Base-by-base conservation (phyloP, 2,797 vertebrate species). In the Bovichtus diacanthus region DNA sequence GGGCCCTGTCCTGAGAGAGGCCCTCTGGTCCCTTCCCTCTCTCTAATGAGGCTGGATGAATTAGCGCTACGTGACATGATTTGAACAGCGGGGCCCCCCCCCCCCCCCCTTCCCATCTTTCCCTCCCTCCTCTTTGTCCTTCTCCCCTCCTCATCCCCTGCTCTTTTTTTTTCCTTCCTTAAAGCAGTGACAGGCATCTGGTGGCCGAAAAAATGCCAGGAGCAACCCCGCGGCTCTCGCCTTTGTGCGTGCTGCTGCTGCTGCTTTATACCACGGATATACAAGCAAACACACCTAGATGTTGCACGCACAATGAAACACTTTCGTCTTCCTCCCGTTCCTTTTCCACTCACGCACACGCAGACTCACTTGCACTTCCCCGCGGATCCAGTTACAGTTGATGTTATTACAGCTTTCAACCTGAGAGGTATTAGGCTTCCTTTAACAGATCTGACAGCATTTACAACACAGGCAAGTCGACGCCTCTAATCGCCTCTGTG, bases 21-120 rank as follows among this genome's bases (percentile, higher is more conserved):
- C 88, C 93, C 89, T 78, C 82, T 88, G 86, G 92, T 93, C 91
- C 93, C 97, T 97, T 97, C 92, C 95, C 96, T 96, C 93, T 94
- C 96, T 99, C 97, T 98, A 99, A 99, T 98, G 97, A 99, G 97
- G 96, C 96, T 96, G 96, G 96, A 97, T 97, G 97, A 99, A 99
- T 98, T 98, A 97, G 96, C 95, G 94, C 95, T 96, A 97, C 96
- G 96, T 97, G 96, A 98, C 97, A 97, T 94, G 97, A 97, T 97
- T 97, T 97, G 96, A 97, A 93, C 96, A 97, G 95, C 87, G 90
- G 92, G 94, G 88, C 89, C 90, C 55, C 62, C 74, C 53, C 60
- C 53, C 60, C 66, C 29, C 39, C 92, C 74, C 81, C 87, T 62
- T 81, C 36, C 49, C 61, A 47, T 31, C 55, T 16, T 85, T 88